phyloP scores from a whole-genome alignment of 1,140 invertebrate species.

The Myzus persicae region DNA sequence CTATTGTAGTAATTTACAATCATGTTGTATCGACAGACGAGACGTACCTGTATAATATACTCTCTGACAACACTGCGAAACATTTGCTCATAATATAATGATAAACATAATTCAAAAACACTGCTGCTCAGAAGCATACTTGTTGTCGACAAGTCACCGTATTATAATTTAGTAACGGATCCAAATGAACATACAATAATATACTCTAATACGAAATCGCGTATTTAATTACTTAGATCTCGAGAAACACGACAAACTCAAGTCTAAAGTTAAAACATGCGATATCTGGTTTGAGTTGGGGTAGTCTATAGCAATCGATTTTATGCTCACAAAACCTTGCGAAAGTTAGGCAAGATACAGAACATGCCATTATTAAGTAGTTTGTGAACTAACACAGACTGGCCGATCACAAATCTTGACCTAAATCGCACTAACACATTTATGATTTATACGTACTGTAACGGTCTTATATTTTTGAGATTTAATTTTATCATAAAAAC shows the following conservation, averaged over 20 bases:
- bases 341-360: background rate
- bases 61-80: no score
- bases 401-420: background rate
- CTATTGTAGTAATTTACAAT: no score
- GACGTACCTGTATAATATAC: no score
- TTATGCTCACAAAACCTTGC: background rate
- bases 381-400: background rate
- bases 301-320: background rate
- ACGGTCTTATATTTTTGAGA: background rate
- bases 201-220: background rate
- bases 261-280: background rate
- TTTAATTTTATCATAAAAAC: no score
- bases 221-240: background rate
- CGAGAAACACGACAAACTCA: background rate
- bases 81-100: no score
- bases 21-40: no score
- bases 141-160: background rate
- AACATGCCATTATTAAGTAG: slow-evolving; percentile 5
- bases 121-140: background rate
- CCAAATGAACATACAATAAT: background rate
- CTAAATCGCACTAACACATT: background rate
- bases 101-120: background rate
- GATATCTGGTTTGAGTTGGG: background rate
- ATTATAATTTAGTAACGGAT: background rate
- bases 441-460: background rate